Base-by-base conservation (phyloP, 2,888 invertebrate genomes). In the Leptopilina syphax region DNA sequence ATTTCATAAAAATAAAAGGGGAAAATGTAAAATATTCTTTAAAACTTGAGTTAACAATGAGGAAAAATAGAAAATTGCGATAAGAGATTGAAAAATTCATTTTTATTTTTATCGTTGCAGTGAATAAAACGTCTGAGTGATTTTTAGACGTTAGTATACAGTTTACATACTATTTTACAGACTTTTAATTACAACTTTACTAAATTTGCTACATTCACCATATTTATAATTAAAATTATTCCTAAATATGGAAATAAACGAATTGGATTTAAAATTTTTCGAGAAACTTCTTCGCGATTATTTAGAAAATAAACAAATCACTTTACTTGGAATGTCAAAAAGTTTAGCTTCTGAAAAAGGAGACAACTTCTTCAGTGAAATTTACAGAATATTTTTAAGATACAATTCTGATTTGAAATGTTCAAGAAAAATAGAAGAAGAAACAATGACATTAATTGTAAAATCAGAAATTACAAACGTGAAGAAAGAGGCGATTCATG, bases 311-410 rank as follows among this genome's bases (percentile, higher is more conserved):
- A 24, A 70, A 34, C 9, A 57, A 27, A 34, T 34, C 27, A 12
- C 27, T 13, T 54, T 73, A 57, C 1, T 57, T 9, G 54, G 54
- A 34, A 34, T 57, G 12, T 12, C 12, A 54, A 73, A 73, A 5
- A 41, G 34, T n/a, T 54, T 73, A 27, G 73, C 73, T 13, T 34
- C 27, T 4, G 34, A 5, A 1, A 73, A 73, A 13, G 73, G 54
- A 7, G 73, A 73, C n/a, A 73, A 73, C n/a, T 73, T n/a, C 57
- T 73, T 57, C 27, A 73, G 73, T 73, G 57, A 73, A n/a, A 60
- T 73, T 5, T 73, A 73, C 57, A 73, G 73, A 41, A 57, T 73
- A 57, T 57, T 57, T 41, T 54, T 73, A 34, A 73, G 12, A 34
- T 73, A 57, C 9, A 57, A 34, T 13, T n/a, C 34, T 27, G 13